Percentiles rank a stretch among this genome's conserved stretches.
Conservation (phyloP, 2,797 vertebrate genomes). For the Yasuhikotakia modesta region DNA sequence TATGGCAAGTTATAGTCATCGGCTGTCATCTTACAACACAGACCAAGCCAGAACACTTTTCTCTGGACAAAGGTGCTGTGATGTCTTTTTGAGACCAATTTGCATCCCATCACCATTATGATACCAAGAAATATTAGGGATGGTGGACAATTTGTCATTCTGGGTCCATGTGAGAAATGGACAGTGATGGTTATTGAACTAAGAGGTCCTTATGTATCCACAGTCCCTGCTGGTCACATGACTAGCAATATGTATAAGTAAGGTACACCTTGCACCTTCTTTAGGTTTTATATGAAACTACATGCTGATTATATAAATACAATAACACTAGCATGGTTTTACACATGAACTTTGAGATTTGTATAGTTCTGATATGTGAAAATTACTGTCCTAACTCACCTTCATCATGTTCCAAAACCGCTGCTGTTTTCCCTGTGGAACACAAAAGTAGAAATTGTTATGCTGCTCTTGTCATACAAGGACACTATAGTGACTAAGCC, state of each 20-base stretch:
- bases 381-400: neutral
- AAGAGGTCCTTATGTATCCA: constrained; percentile 14
- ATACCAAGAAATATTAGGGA: constrained; percentile 10
- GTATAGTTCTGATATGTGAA: neutral
- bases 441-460: neutral
- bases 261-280: neutral
- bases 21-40: constrained; percentile 8
- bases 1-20: constrained; percentile 16
- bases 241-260: neutral
- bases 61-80: constrained; percentile 32
- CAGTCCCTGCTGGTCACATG: neutral
- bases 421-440: neutral
- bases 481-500: neutral
- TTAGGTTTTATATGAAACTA: too few relatives aligned
- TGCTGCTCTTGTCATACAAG: neutral
- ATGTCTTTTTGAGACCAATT: constrained; percentile 29
- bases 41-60: constrained; percentile 7
- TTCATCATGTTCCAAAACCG: neutral
- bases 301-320: too few relatives aligned
- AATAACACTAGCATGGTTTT: neutral
- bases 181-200: neutral
- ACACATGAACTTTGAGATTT: neutral
- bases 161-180: neutral
- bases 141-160: constrained; percentile 4
- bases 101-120: constrained; percentile 20